A percentile compares a stretch with the other conserved stretches of the same genome.
Evolutionary conservation across 2,113 vertebrate genomes (phyloP).

Genomic region (Sander lucioperca): DNA sequence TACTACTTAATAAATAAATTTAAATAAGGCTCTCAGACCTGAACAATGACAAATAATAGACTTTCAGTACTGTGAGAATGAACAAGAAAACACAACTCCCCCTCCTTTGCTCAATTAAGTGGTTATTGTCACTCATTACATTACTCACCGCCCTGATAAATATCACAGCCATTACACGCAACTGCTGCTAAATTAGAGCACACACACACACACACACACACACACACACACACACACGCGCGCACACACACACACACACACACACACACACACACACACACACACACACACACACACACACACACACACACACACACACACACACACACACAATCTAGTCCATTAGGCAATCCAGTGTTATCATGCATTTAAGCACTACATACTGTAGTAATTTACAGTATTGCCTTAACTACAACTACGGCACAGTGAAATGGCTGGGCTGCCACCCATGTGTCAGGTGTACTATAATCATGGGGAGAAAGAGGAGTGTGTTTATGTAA

Average conservation of each 20-base stretch:
- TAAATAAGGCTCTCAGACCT: slow-evolving; percentile 9
- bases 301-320: background rate
- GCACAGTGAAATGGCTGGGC: slow-evolving; percentile 21
- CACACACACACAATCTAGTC: slow-evolving; percentile 6
- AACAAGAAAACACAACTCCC: slow-evolving; percentile 48
- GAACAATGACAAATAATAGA: slow-evolving; percentile 41
- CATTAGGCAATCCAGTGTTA: slow-evolving; percentile 29
- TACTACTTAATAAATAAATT: slow-evolving; percentile 25
- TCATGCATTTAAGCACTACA: slow-evolving; percentile 52
- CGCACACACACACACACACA: background rate
- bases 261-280: background rate
- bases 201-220: background rate
- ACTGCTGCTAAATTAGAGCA: slow-evolving; percentile 69
- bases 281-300: background rate
- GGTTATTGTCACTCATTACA: slow-evolving; percentile 78
- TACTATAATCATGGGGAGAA: slow-evolving; percentile 3
- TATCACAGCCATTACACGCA: slow-evolving; percentile 73
- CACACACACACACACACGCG: background rate
- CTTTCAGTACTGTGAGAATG: slow-evolving; percentile 58
- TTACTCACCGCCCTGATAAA: slow-evolving; percentile 57
- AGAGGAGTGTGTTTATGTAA: background rate
- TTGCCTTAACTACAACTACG: slow-evolving; percentile 64
- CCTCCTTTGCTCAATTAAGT: slow-evolving; percentile 53
- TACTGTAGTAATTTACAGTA: slow-evolving; percentile 68
- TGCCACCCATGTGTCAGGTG: slow-evolving; percentile 61